Percentiles rank a stretch among this genome's conserved stretches.
Evolutionary conservation across 2,113 vertebrate genomes (phyloP).

Genomic region (Cyprinodon tularosa): DNA sequence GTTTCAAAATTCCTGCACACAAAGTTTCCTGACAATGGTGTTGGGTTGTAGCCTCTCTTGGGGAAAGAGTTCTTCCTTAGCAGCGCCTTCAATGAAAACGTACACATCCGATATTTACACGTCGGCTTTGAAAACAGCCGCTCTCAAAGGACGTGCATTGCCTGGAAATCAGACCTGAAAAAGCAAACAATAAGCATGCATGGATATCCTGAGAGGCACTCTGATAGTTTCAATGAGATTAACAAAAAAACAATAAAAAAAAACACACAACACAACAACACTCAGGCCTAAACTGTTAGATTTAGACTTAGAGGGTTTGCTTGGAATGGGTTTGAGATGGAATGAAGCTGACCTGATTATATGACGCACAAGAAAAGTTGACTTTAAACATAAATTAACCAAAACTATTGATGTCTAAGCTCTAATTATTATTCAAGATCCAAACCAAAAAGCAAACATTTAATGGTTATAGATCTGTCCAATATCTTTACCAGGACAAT

Average conservation of each 20-base stretch:
- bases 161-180: slow-evolving; percentile 36
- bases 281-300: neutral
- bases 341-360: neutral
- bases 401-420: too few species aligned
- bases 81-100: slow-evolving; percentile 32
- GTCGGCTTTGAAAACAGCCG: slow-evolving; percentile 14
- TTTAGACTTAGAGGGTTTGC: neutral
- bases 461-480: too few species aligned
- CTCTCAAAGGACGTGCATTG: slow-evolving; percentile 15
- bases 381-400: neutral
- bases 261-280: neutral
- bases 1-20: neutral
- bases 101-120: slow-evolving; percentile 48
- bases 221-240: slow-evolving; percentile 17
- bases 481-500: too few species aligned
- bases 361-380: neutral
- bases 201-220: slow-evolving; percentile 28
- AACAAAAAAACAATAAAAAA: slow-evolving; percentile 7
- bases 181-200: slow-evolving; percentile 40
- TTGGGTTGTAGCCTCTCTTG: neutral
- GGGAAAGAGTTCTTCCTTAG: slow-evolving; percentile 23
- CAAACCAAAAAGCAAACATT: neutral
- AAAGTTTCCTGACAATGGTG: slow-evolving; percentile 10
- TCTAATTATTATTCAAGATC: neutral
- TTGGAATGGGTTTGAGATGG: neutral